Evolutionary conservation across 1,140 invertebrate species (phyloP), one percentile per base, ranked within the genome.

Genomic region (Drosophila malerkotliana): DNA sequence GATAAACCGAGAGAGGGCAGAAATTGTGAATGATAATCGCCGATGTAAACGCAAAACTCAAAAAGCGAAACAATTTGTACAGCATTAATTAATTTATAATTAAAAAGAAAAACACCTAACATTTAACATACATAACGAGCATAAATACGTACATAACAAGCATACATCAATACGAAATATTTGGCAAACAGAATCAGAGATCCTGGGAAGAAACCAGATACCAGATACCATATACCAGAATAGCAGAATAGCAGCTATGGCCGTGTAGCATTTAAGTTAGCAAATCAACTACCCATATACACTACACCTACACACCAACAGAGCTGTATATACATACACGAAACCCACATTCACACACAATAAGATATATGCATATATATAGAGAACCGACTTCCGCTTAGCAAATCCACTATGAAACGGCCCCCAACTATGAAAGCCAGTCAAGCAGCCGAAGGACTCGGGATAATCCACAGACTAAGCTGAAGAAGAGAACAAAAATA

Each of bases 41-140:
- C 14, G 51, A 54, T 21, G 62, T 10, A 37, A 49, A 62, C 2
- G 44, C 57, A 68, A 54, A 71, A 80, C 57, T 76, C 64, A 49
- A 77, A 39, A 34, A 48, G 67, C 64, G 32, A 75, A 34, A 66
- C 21, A 69, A 67, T 82, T 61, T 87, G 82, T 87, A 87, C 83
- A 87, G 82, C 82, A 87, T 87, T 87, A 87, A 87, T 87, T 87
- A 87, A 87, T 87, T 87, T 88, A 77, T 87, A 87, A 88, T 56
- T 78, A 75, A 80, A 77, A 73, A 58, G 18, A 18, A 18, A 18
- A 18, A 18, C 18, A 63, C 51, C 66, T 72, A 28, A 67, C 37
- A 72, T 47, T 47, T 21, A 47, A 64, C 32, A 66, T 39, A 58
- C 58, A 71, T 18, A 68, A 30, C 52, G 51, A 15, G 53, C 21